Evolutionary conservation across 2,113 vertebrate genomes (phyloP), one percentile per base, ranked within the genome.

Genomic region (Platichthys flesus): DNA sequence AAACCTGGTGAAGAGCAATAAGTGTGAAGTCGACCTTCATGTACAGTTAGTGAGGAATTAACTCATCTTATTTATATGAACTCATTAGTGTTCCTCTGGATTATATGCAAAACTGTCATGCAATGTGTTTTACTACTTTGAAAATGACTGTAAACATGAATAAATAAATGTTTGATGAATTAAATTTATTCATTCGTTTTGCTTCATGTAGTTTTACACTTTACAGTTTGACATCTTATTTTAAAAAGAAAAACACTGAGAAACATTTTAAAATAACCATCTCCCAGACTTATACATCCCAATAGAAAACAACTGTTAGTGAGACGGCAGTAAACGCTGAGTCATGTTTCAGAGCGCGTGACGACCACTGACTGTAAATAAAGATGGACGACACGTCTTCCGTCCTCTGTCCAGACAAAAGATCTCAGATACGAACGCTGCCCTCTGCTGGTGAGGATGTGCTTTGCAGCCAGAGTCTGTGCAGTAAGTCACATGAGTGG

Each of bases 161-260:
- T 61, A 58, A 85, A 88, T 90, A 74, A 84, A 87, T 74, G 86
- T 86, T 90, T 91, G 67, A 76, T 64, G 67, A 87, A 31, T 73
- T 52, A 2, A 21, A 83, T 90, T 84, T 80, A 90, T 92, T 88
- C 49, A 78, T 63, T 54, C 3, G 37, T 45, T 83, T 76, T 83
- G 71, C 85, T 76, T 90, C 78, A 82, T 73, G 67, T 76, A 67
- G 92, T 62, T 72, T 69, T 45, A 73, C 40, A 65, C 37, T 71
- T 78, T 23, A 66, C 8, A 47, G 35, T 73, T 69, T 51, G n/a
- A 10, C n/a, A 14, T 2, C 18, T 55, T 18, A 14, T 49, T 23
- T 59, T 13, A 69, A 66, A 76, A 37, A 51, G 56, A 73, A 21
- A 37, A n/a, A 23, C 12, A 47, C 21, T 31, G 28, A 14, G 18